These are phyloP conservation scores for Garra rufa DNA, from an alignment of 2,113 vertebrate genomes.

Conservation along the genomic window DNA sequence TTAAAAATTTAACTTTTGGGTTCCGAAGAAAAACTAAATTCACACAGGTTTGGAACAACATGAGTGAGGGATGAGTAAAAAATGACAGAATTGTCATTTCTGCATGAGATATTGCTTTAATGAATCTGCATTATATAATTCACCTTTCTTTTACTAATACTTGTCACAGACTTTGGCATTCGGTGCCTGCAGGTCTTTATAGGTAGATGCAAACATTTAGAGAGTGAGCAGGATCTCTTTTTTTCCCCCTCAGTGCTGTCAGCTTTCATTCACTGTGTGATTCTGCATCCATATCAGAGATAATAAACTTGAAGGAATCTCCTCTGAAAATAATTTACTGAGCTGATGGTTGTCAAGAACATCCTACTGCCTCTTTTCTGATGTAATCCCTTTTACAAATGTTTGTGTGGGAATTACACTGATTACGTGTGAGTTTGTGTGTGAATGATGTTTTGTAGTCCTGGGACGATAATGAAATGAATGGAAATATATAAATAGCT, in stretches of 20 bases:
- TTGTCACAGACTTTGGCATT: not conserved
- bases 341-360: constrained; percentile 21
- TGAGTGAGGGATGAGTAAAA: not conserved
- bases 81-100: not conserved
- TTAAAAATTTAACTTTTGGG: not conserved
- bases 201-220: not conserved
- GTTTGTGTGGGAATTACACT: constrained; percentile 20
- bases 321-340: constrained; percentile 28
- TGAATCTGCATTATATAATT: constrained; percentile 18
- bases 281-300: constrained; percentile 47
- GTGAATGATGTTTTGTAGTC: not conserved
- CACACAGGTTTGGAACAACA: not conserved
- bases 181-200: not conserved
- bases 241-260: not conserved
- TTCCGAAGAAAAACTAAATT: not conserved
- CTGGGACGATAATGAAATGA: constrained; percentile 12
- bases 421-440: constrained; percentile 6
- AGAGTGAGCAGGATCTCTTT: not conserved
- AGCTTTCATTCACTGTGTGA: constrained; percentile 27
- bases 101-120: not conserved
- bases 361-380: constrained; percentile 12
- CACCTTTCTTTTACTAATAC: not conserved
- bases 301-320: constrained; percentile 32
- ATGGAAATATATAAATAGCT: constrained; percentile 31
- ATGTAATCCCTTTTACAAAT: constrained; percentile 46